A percentile compares a stretch with the other conserved stretches of the same genome.
These are phyloP conservation scores for Drosophila flavopinicola DNA, from an alignment of 2,888 invertebrate species.

Conservation along the genomic window DNA sequence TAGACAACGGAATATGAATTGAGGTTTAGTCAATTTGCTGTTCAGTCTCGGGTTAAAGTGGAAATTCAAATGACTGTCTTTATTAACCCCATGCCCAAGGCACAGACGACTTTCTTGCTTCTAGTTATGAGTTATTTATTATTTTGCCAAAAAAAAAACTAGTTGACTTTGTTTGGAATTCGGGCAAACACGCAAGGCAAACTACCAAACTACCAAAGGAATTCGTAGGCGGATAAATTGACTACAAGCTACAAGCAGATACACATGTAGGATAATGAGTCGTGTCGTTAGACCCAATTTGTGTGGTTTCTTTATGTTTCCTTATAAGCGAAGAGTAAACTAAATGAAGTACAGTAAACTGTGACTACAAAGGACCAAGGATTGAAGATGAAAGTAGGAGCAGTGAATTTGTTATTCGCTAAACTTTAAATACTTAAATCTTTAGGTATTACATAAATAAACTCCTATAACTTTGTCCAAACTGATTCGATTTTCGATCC, in stretches of 20 bases:
- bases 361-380: neutral
- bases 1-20: constrained; percentile 32
- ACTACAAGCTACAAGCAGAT: constrained; percentile 30
- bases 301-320: constrained; percentile 66
- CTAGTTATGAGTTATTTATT: constrained; percentile 73
- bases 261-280: constrained; percentile 66
- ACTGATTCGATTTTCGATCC: too few species aligned
- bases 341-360: constrained; percentile 28
- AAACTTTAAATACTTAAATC: too few species aligned
- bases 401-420: too few species aligned
- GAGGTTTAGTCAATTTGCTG: too few species aligned
- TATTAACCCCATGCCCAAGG: constrained; percentile 12
- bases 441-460: too few species aligned
- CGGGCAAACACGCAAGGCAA: constrained; percentile 61
- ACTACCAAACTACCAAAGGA: constrained; percentile 13
- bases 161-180: constrained; percentile 53
- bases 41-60: constrained; percentile 10
- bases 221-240: constrained; percentile 43
- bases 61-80: constrained; percentile 23
- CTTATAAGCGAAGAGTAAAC: constrained; percentile 1
- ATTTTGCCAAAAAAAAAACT: constrained; percentile 50
- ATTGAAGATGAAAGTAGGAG: neutral
- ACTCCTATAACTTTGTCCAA: too few species aligned
- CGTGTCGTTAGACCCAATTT: constrained; percentile 67
- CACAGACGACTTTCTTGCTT: neutral